Percentiles rank a stretch among this genome's conserved stretches.
Evolutionary conservation across 2,888 invertebrate genomes (phyloP).

Genomic region (Chloroclystis v-ata): DNA sequence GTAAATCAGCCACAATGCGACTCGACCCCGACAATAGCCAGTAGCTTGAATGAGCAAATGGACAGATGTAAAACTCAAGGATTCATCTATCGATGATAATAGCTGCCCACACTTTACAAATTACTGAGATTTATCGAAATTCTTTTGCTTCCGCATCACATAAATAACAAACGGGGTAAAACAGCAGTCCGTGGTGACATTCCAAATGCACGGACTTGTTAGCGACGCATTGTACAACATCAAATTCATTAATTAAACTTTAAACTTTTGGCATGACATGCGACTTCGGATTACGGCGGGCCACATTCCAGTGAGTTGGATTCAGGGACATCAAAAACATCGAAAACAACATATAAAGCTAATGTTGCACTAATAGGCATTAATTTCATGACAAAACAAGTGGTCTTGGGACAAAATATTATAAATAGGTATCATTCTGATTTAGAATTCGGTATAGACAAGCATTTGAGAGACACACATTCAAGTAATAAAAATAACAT

Average conservation of each 20-base stretch:
- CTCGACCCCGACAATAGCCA: constrained; percentile 22
- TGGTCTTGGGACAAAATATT: too few species aligned
- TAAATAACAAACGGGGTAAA: constrained; percentile 34
- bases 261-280: constrained; percentile 64
- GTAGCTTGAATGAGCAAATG: constrained; percentile 24
- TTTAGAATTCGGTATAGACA: constrained; percentile 1
- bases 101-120: background rate
- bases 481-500: constrained; percentile 1
- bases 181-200: constrained; percentile 48
- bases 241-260: constrained; percentile 40
- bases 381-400: background rate
- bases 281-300: constrained; percentile 34
- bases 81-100: constrained; percentile 7
- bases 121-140: background rate
- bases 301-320: constrained; percentile 28
- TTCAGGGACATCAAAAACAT: constrained; percentile 22
- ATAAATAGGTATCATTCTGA: too few species aligned
- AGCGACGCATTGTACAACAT: constrained; percentile 51
- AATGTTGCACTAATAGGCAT: constrained; percentile 24
- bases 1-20: constrained; percentile 32
- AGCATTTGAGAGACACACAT: constrained; percentile 20
- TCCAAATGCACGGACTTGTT: constrained; percentile 53
- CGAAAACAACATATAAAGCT: constrained; percentile 27
- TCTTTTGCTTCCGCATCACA: constrained; percentile 44
- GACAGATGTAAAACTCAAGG: constrained; percentile 14